A percentile compares a stretch with the other conserved stretches of the same genome.
phyloP scores from a whole-genome alignment of 2,888 invertebrate genomes.

The Amphimallon solstitiale region DNA sequence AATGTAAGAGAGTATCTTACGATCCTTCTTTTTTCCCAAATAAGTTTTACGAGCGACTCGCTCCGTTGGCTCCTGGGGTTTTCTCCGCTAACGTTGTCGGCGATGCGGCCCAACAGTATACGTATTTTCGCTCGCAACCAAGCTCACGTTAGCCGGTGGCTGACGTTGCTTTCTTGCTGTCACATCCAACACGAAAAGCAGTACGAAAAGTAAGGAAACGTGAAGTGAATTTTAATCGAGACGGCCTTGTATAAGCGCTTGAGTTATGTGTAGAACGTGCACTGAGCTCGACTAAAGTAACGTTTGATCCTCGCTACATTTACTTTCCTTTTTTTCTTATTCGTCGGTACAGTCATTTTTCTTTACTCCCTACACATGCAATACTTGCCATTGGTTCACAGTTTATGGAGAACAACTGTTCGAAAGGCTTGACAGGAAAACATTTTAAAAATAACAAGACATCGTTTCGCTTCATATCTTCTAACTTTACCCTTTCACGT shows the following conservation, averaged over 20 bases:
- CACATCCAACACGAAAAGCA: background rate
- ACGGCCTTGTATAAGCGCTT: constrained; percentile 44
- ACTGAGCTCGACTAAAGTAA: constrained; percentile 45
- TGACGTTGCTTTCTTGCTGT: background rate
- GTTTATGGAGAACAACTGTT: constrained; percentile 22
- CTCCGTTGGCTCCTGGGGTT: constrained; percentile 55
- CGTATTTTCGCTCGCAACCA: constrained; percentile 22
- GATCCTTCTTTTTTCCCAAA: constrained; percentile 53
- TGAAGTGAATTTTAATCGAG: constrained; percentile 33
- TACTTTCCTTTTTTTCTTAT: constrained; percentile 38
- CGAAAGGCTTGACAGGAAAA: constrained; percentile 18
- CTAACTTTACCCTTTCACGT: constrained; percentile 15
- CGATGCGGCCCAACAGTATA: constrained; percentile 45
- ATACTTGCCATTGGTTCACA: constrained; percentile 21
- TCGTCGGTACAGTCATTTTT: constrained; percentile 30
- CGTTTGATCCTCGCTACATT: constrained; percentile 47
- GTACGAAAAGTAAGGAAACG: constrained; percentile 20
- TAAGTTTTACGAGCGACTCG: constrained; percentile 56
- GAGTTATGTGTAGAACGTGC: constrained; percentile 53
- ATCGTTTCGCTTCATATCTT: background rate
- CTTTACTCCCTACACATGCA: constrained; percentile 19
- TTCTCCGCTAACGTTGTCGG: constrained; percentile 48
- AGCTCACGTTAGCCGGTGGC: constrained; percentile 23
- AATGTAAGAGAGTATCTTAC: constrained; percentile 52
- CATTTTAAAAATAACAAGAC: constrained; percentile 22